phyloP scores from a whole-genome alignment of 2,797 vertebrate species.

The Pteropus rufus region DNA sequence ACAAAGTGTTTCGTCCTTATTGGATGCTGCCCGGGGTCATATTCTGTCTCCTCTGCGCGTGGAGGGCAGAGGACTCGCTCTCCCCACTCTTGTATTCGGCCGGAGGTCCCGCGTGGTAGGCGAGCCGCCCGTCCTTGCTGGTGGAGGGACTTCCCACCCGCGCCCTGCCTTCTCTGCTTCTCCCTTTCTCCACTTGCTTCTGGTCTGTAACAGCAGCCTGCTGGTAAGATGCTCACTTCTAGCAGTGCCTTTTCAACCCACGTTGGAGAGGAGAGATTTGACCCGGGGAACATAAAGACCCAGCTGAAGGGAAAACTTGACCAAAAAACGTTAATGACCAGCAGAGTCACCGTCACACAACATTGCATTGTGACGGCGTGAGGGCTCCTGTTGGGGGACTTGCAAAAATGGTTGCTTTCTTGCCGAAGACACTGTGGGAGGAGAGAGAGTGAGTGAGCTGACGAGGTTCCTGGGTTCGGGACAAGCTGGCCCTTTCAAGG shows the following conservation, averaged over 20 bases:
- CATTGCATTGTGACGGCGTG: conserved; percentile 47
- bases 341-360: conserved; percentile 24
- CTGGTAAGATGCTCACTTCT: neutral
- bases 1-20: neutral
- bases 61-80: neutral
- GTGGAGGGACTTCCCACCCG: neutral
- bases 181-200: neutral
- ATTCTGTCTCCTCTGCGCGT: neutral
- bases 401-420: conserved; percentile 46
- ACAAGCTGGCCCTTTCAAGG: conserved; percentile 25
- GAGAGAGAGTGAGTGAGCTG: neutral
- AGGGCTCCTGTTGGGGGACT: conserved; percentile 37
- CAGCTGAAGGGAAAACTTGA: conserved; percentile 8
- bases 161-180: neutral
- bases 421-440: conserved; percentile 35
- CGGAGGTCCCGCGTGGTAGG: neutral
- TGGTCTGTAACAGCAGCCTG: neutral
- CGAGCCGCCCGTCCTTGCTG: rapidly evolving
- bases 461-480: neutral
- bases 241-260: neutral
- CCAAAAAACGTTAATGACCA: conserved; percentile 43
- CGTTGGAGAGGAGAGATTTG: conserved; percentile 59
- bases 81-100: neutral
- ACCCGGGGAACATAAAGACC: conserved; percentile 33
- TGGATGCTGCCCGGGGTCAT: neutral